Percentiles rank a stretch among this genome's conserved stretches.
Conservation (phyloP, 2,797 vertebrate species). For the Hippoglossus hippoglossus region DNA sequence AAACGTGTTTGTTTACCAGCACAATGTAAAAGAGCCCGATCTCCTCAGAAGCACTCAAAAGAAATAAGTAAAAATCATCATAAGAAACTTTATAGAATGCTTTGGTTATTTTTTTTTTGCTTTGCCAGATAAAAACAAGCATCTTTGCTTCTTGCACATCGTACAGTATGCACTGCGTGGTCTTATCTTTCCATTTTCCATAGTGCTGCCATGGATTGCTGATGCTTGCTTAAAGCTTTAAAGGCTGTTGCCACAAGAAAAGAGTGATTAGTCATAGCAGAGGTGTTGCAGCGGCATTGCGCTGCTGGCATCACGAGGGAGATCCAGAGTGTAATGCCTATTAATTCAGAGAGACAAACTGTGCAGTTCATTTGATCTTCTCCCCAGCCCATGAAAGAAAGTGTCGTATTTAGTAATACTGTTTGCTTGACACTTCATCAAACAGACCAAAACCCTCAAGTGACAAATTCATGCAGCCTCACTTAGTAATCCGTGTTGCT, state of each 20-base stretch:
- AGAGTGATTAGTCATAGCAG: slow-evolving; percentile 62
- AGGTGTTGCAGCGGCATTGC: slow-evolving; percentile 49
- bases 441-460: slow-evolving; percentile 11
- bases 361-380: slow-evolving; percentile 46
- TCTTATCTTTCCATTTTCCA: slow-evolving; percentile 27
- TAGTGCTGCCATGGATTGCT: slow-evolving; percentile 26
- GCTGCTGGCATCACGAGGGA: slow-evolving; percentile 46
- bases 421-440: slow-evolving; percentile 10
- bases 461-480: slow-evolving; percentile 19
- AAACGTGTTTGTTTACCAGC: slow-evolving; percentile 16
- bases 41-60: neutral
- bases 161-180: neutral
- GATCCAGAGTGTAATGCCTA: slow-evolving; percentile 40
- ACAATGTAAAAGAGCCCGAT: no score
- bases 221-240: slow-evolving; percentile 34
- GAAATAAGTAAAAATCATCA: slow-evolving; percentile 8
- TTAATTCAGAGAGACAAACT: slow-evolving; percentile 45
- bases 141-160: neutral
- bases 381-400: slow-evolving; percentile 38
- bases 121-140: neutral
- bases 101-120: slow-evolving; percentile 4
- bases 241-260: slow-evolving; percentile 43
- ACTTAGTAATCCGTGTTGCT: neutral
- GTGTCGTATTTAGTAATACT: slow-evolving; percentile 17
- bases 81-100: neutral